phyloP scores from a whole-genome alignment of 1,140 invertebrate genomes.

The Trypoxylus dichotomus region DNA sequence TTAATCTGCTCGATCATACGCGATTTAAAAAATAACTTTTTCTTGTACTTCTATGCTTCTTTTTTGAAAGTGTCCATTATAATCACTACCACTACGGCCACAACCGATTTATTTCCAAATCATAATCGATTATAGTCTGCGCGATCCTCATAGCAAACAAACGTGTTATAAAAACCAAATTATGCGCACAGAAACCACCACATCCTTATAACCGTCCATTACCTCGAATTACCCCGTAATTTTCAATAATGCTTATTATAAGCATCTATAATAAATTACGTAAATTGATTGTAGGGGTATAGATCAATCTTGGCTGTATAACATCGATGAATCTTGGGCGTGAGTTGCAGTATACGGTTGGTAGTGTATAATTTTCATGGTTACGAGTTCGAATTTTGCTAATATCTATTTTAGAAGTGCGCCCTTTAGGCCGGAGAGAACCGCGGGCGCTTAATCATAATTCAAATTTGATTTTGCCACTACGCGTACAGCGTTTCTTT shows the following conservation, averaged over 20 bases:
- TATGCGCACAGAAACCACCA: background rate
- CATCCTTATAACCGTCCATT: background rate
- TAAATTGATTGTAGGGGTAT: background rate
- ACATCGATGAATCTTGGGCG: background rate
- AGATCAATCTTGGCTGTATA: background rate
- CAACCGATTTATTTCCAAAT: too few relatives aligned
- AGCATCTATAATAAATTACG: background rate
- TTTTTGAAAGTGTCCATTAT: too few relatives aligned
- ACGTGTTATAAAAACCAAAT: background rate
- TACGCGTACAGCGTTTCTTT: background rate
- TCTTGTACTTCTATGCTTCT: too few relatives aligned
- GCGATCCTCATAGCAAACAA: background rate
- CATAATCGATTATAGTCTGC: background rate
- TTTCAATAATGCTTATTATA: conserved; percentile 19
- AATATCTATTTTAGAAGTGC: conserved; percentile 20
- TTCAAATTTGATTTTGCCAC: conserved; percentile 20
- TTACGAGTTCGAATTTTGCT: background rate
- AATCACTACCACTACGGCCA: too few relatives aligned
- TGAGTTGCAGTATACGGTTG: background rate
- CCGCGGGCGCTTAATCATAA: conserved; percentile 3
- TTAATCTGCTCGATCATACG: too few relatives aligned
- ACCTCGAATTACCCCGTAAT: conserved; percentile 4
- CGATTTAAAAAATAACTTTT: too few relatives aligned
- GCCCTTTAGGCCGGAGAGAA: background rate
- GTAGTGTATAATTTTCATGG: background rate